Evolutionary conservation across 2,888 invertebrate genomes (phyloP).

Genomic region (Fissipunctia ypsillon): DNA sequence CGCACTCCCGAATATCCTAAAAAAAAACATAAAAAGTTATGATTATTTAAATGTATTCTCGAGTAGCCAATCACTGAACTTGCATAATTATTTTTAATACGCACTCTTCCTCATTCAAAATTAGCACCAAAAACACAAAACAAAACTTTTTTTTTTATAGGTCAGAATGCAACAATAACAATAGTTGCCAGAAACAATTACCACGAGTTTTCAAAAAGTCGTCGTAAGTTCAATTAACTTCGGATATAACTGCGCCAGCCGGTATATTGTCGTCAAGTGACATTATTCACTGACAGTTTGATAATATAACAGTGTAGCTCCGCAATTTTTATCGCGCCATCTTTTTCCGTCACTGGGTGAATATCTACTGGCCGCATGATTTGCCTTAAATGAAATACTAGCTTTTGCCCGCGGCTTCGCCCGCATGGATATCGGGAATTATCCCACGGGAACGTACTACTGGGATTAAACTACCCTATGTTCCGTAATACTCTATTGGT

Average conservation of each 20-base stretch:
- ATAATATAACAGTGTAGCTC: conserved; percentile 35
- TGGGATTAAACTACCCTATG: too few species aligned
- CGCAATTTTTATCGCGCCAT: conserved; percentile 55
- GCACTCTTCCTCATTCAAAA: background rate
- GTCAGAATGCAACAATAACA: background rate
- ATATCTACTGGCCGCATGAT: background rate
- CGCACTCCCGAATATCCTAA: conserved; percentile 83
- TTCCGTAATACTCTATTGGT: too few species aligned
- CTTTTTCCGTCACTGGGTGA: conserved; percentile 33
- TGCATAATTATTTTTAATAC: background rate
- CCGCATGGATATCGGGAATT: too few species aligned
- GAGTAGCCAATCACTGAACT: background rate
- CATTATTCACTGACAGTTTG: conserved; percentile 46
- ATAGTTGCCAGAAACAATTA: background rate
- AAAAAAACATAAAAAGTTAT: conserved; percentile 48
- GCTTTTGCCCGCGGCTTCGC: too few species aligned
- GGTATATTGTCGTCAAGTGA: conserved; percentile 62
- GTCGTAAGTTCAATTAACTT: conserved; percentile 3
- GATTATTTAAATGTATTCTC: background rate
- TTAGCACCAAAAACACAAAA: background rate
- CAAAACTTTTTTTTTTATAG: background rate
- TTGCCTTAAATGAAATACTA: too few species aligned
- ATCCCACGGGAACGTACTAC: too few species aligned
- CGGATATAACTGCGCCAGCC: conserved; percentile 27
- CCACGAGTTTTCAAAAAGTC: background rate